These are phyloP conservation scores for Beris morrisii DNA, from an alignment of 2,888 invertebrate species.

Conservation along the genomic window DNA sequence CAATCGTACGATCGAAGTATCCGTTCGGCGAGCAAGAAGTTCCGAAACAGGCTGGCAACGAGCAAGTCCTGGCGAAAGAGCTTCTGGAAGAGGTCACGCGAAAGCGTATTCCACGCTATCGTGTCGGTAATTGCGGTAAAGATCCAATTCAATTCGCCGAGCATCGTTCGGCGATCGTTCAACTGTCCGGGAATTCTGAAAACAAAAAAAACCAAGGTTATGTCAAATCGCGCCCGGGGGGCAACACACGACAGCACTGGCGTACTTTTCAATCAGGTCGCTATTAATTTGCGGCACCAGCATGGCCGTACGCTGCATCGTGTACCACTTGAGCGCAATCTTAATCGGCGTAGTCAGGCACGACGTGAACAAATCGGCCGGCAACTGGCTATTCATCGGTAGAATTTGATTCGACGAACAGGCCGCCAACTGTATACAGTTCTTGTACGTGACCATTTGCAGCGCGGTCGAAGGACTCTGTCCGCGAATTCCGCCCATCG, in stretches of 20 bases:
- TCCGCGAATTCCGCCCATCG: slow-evolving; percentile 45
- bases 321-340: slow-evolving; percentile 93
- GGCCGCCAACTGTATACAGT: slow-evolving; percentile 96
- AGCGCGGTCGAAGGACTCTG: slow-evolving; percentile 17
- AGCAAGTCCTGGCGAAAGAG: slow-evolving; percentile 96
- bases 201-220: too few species aligned
- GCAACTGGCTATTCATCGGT: slow-evolving; percentile 96
- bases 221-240: too few species aligned
- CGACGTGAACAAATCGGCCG: slow-evolving; percentile 96
- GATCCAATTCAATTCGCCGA: slow-evolving; percentile 99
- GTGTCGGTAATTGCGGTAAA: slow-evolving; percentile 99
- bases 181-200: slow-evolving; percentile 94
- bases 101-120: slow-evolving; percentile 97
- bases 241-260: too few species aligned
- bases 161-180: slow-evolving; percentile 92
- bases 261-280: slow-evolving; percentile 92
- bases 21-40: slow-evolving; percentile 94
- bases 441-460: slow-evolving; percentile 67
- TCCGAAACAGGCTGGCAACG: slow-evolving; percentile 97
- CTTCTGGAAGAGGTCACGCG: slow-evolving; percentile 92
- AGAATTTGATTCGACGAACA: slow-evolving; percentile 91
- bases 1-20: slow-evolving; percentile 96
- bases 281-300: slow-evolving; percentile 79
- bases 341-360: slow-evolving; percentile 98
- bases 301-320: slow-evolving; percentile 76